Base-by-base conservation (phyloP, 1,140 invertebrate species). In the Bathynomus jamesi region DNA sequence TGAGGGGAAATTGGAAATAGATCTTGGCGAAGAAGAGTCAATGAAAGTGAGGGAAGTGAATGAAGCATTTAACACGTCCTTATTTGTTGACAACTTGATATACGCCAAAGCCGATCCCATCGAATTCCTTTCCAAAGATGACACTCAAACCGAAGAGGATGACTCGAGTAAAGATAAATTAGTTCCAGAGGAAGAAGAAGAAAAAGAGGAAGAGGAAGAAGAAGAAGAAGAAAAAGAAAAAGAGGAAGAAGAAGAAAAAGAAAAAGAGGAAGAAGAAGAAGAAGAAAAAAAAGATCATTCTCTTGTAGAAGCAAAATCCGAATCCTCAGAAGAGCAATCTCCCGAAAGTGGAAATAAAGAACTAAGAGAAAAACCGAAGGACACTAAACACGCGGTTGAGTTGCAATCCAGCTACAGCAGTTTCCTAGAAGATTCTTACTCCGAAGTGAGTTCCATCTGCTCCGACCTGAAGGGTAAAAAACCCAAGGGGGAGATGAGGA, bases 381-480 rank as follows among this genome's bases (percentile, higher is more conserved):
- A n/a, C n/a, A n/a, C n/a, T n/a, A 64, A 25, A 8, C 46, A 64
- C 28, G 69, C 67, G 31, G 30, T 66, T 5, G 73, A 75, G 4
- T 53, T 61, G 10, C 61, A 66, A 46, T 75, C 73, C 4, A 29
- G 69, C 2, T 53, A 29, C 0, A 75, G 73, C 28, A 75, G 73
- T 40, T 32, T 46, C 17, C 61, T 65, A 11, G 73, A 75, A 27
- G 73, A 75, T 62, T 60, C 69, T 13, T 61, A 68, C 28, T 75
- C 73, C 1, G 73, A 75, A 53, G 69, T 71, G 10, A 71, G 73
- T 29, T 75, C 73, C 1, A 69, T 75, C 40, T 71, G 69, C 62
- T 75, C 73, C 11, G 73, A 63, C 10, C 10, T 63, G 1, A 63
- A 24, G 24, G 8, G 27, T 28, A 53, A 53, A 53, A 53, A 30